Conservation (phyloP, 2,797 vertebrate genomes). For the Manis pentadactyla region DNA sequence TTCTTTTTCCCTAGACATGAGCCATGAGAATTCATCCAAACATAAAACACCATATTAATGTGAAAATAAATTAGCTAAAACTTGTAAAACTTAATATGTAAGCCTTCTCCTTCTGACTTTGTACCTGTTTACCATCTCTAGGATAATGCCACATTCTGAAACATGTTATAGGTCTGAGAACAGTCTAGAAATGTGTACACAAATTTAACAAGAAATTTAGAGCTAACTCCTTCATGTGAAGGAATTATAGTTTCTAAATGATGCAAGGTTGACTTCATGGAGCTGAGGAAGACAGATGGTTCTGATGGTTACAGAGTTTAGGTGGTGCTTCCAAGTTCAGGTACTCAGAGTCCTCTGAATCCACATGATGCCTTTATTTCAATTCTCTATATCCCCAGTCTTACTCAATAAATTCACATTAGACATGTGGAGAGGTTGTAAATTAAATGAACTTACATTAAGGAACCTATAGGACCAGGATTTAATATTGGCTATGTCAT, state of each 20-base stretch:
- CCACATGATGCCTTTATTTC: background rate
- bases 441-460: background rate
- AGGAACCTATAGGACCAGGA: background rate
- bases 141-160: background rate
- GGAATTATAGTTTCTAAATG: background rate
- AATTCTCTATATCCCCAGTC: background rate
- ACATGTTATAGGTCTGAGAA: background rate
- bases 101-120: background rate
- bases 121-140: background rate
- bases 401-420: background rate
- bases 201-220: background rate
- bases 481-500: background rate
- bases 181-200: background rate
- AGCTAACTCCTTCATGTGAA: background rate
- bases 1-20: background rate
- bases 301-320: background rate
- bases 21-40: background rate
- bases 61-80: background rate
- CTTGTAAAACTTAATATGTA: background rate
- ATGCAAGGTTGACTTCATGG: background rate
- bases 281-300: background rate
- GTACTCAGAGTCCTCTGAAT: background rate
- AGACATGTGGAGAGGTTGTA: background rate
- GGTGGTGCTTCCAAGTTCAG: background rate
- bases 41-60: background rate